Conservation (phyloP, 2,797 vertebrate species). For the Tolypeutes matacus region DNA sequence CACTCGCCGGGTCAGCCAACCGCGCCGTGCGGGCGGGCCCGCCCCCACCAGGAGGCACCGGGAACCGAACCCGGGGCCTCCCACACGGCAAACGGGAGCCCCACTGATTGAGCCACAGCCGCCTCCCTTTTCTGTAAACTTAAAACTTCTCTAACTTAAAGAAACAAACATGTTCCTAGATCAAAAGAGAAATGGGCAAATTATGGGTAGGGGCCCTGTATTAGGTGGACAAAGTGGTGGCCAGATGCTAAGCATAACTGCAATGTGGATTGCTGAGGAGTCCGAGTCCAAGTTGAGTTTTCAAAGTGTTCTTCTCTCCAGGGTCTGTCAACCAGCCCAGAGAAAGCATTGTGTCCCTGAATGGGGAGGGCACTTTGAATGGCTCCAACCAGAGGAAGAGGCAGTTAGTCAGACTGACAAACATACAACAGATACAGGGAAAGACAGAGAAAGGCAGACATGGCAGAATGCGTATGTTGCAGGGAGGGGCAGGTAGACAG, state of each 20-base stretch:
- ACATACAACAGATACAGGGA: not conserved
- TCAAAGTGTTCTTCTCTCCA: slow-evolving; percentile 56
- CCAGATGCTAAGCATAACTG: slow-evolving; percentile 43
- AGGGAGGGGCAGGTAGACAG: not conserved
- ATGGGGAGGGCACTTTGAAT: not conserved
- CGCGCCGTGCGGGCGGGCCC: too few relatives aligned
- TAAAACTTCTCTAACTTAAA: too few relatives aligned
- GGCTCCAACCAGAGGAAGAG: not conserved
- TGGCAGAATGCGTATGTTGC: not conserved
- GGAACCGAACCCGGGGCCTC: too few relatives aligned
- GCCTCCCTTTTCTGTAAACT: too few relatives aligned
- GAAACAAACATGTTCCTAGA: not conserved
- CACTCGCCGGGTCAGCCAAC: too few relatives aligned
- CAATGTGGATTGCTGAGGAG: not conserved
- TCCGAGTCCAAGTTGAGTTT: slow-evolving; percentile 25
- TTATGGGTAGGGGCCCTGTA: not conserved
- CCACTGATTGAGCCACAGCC: too few relatives aligned
- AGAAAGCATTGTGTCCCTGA: slow-evolving; percentile 13
- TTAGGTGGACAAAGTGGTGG: slow-evolving; percentile 29
- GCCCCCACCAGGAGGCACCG: too few relatives aligned
- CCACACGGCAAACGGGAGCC: too few relatives aligned
- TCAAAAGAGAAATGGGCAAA: not conserved
- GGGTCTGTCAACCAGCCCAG: slow-evolving; percentile 3
- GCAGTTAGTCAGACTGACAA: not conserved
- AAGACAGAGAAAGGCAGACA: not conserved